phyloP scores from a whole-genome alignment of 2,113 vertebrate species.

The Ammodytes marinus region DNA sequence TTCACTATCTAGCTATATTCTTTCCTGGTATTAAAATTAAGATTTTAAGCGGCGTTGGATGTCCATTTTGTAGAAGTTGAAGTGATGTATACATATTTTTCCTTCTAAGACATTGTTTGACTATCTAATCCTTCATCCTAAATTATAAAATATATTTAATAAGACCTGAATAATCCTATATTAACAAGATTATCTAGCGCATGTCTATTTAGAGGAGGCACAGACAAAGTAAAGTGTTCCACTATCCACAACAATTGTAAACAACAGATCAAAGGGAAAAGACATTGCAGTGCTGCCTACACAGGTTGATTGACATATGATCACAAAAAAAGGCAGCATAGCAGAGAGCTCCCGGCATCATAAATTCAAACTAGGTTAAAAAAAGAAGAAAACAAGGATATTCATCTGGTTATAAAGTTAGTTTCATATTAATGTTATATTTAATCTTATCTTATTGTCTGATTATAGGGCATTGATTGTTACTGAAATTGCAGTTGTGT shows the following conservation, averaged over 20 bases:
- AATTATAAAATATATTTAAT: not conserved
- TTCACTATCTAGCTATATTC: not conserved
- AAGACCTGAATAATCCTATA: no score
- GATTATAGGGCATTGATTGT: not conserved
- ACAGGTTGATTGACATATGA: conserved; percentile 33
- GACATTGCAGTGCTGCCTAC: not conserved
- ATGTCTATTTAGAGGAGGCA: conserved; percentile 12
- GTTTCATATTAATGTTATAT: not conserved
- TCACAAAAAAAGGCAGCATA: conserved; percentile 12
- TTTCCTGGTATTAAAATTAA: no score
- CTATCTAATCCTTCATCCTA: not conserved
- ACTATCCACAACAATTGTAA: conserved; percentile 3
- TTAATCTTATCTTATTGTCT: not conserved
- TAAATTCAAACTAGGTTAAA: conserved; percentile 12
- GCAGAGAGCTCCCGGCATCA: conserved; percentile 2
- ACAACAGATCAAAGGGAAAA: conserved; percentile 25
- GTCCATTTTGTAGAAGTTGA: not conserved
- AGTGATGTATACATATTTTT: not conserved
- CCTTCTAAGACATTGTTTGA: not conserved
- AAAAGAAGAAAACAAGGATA: conserved; percentile 1
- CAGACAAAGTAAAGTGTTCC: not conserved
- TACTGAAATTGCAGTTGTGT: not conserved
- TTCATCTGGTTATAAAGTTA: not conserved
- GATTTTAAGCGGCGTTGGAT: not conserved
- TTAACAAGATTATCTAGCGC: not conserved